Percentiles rank a stretch among this genome's conserved stretches.
These are phyloP conservation scores for Pristionchus entomophagus DNA, from an alignment of 2,888 invertebrate species.

Conservation along the genomic window DNA sequence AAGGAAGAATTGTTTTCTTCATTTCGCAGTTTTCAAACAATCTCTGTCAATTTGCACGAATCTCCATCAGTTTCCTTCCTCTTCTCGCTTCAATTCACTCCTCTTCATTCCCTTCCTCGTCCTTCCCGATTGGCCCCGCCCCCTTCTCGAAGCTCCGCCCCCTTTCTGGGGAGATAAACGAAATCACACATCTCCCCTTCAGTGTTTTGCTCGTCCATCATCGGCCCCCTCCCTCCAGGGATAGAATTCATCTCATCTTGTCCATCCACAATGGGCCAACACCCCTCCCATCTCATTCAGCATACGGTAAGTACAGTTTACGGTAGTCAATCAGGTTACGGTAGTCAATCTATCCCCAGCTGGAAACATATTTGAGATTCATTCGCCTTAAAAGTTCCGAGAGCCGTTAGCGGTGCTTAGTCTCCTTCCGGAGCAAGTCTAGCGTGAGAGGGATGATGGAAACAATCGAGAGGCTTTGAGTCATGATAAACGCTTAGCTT, in stretches of 20 bases:
- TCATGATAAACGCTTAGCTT: no score
- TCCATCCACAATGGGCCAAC: background rate
- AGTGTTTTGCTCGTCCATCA: background rate
- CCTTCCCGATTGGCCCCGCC: no score
- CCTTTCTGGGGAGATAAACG: background rate
- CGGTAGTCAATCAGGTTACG: no score
- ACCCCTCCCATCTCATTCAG: background rate
- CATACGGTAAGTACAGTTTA: background rate
- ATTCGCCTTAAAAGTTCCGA: no score
- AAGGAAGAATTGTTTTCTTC: background rate
- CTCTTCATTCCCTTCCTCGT: background rate
- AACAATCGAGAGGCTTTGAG: no score
- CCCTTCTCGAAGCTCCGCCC: no score
- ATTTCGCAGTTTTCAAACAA: no score
- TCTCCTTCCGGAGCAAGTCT: no score
- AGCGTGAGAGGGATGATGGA: no score
- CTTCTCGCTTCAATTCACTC: constrained; percentile 26
- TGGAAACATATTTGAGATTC: no score
- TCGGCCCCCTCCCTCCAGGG: background rate
- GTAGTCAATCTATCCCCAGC: no score
- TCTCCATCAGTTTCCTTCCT: constrained; percentile 18
- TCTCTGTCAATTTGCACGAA: background rate
- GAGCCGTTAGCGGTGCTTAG: no score
- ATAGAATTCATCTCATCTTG: background rate
- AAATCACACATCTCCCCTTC: constrained; percentile 20